These are phyloP conservation scores for Macrosiphum euphorbiae DNA, from an alignment of 2,888 invertebrate species.

Conservation along the genomic window DNA sequence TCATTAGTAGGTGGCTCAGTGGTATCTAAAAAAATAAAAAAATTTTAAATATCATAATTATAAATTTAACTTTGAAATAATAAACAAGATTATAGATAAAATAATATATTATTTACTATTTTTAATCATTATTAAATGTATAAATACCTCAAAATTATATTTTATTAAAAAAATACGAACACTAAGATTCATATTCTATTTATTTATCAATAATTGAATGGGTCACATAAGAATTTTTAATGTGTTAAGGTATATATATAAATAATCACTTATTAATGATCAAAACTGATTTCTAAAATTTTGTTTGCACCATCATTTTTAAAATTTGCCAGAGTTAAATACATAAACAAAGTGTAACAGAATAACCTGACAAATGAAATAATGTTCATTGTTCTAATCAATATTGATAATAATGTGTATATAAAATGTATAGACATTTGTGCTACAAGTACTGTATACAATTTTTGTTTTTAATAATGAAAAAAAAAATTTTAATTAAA, in stretches of 20 bases:
- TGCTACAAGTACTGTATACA: too few relatives aligned
- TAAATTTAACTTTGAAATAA: not conserved
- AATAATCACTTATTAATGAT: not conserved
- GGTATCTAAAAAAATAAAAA: constrained; percentile 74
- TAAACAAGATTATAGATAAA: not conserved
- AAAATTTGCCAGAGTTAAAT: not conserved
- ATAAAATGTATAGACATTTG: too few relatives aligned
- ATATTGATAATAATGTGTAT: too few relatives aligned
- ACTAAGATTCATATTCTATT: not conserved
- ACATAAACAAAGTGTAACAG: too few relatives aligned
- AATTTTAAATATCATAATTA: not conserved
- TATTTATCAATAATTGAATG: not conserved
- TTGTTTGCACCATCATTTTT: not conserved
- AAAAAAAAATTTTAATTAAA: too few relatives aligned
- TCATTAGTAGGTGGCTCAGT: constrained; percentile 83
- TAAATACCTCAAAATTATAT: not conserved
- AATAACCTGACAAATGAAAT: too few relatives aligned
- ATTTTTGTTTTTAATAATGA: too few relatives aligned
- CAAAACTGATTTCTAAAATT: not conserved
- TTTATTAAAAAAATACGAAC: not conserved
- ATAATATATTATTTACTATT: not conserved
- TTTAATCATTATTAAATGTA: not conserved
- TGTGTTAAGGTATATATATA: not conserved
- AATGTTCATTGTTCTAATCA: too few relatives aligned
- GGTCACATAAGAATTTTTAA: too few relatives aligned